These are phyloP conservation scores for Gonioctena quinquepunctata DNA, from an alignment of 1,140 invertebrate species.

Conservation along the genomic window DNA sequence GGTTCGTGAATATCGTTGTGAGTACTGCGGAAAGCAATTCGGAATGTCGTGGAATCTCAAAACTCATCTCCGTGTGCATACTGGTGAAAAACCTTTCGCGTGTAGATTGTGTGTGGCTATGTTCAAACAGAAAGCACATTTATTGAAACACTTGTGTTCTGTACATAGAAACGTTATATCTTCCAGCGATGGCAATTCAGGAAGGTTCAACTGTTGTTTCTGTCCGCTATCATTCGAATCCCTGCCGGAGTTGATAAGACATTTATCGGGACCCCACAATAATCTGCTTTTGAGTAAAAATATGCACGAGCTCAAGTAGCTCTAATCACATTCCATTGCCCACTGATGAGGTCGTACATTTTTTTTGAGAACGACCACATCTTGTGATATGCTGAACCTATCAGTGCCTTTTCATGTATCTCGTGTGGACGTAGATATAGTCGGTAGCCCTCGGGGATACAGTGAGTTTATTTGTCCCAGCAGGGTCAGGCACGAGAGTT, in stretches of 20 bases:
- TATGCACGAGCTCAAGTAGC: slow-evolving; percentile 70
- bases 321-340: slow-evolving; percentile 45
- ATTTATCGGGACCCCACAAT: slow-evolving; percentile 83
- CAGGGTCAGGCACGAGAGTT: slow-evolving; percentile 20
- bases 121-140: slow-evolving; percentile 87
- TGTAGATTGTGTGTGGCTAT: slow-evolving; percentile 84
- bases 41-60: slow-evolving; percentile 89
- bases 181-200: slow-evolving; percentile 69
- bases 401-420: slow-evolving; percentile 30
- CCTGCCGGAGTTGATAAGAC: slow-evolving; percentile 79
- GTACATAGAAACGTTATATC: slow-evolving; percentile 84
- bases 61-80: slow-evolving; percentile 82
- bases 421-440: slow-evolving; percentile 33
- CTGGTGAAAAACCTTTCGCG: slow-evolving; percentile 85
- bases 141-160: slow-evolving; percentile 83
- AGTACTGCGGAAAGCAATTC: slow-evolving; percentile 86
- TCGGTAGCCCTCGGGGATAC: slow-evolving; percentile 38
- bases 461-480: slow-evolving; percentile 10
- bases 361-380: slow-evolving; percentile 40
- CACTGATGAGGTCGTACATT: slow-evolving; percentile 34
- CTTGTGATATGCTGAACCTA: slow-evolving; percentile 37
- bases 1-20: slow-evolving; percentile 80
- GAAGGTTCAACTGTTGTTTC: slow-evolving; percentile 81
- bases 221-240: slow-evolving; percentile 82
- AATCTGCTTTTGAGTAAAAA: slow-evolving; percentile 84